phyloP scores from a whole-genome alignment of 2,113 vertebrate species.

The Macrotis lagotis region DNA sequence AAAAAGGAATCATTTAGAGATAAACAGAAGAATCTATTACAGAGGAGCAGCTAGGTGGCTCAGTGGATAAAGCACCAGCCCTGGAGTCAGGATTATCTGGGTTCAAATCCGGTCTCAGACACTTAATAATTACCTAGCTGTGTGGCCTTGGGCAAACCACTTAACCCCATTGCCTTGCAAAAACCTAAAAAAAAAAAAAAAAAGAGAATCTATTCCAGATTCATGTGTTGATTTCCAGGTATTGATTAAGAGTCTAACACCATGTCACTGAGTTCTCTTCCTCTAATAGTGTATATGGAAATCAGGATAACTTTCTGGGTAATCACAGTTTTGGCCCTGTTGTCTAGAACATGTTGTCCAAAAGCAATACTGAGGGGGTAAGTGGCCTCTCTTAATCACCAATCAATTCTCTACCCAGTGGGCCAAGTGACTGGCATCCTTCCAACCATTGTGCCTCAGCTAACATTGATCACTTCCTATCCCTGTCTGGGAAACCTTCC shows the following conservation, averaged over 20 bases:
- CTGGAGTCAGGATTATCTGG: no score
- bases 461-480: background rate
- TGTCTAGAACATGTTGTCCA: background rate
- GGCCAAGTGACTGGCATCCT: background rate
- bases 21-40: background rate
- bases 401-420: background rate
- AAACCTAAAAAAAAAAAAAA: no score
- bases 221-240: background rate
- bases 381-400: background rate
- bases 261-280: background rate
- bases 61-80: no score
- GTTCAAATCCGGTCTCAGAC: no score
- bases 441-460: background rate
- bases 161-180: no score
- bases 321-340: background rate
- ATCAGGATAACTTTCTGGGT: background rate
- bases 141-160: no score
- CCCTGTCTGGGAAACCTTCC: background rate
- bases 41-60: no score
- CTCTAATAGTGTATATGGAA: background rate
- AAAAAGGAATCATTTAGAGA: background rate
- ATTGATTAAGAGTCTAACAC: background rate
- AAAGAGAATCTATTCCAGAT: background rate
- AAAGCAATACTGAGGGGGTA: background rate
- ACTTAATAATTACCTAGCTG: no score